Base-by-base conservation (phyloP, 1,140 invertebrate genomes). In the Lithobius niger region DNA sequence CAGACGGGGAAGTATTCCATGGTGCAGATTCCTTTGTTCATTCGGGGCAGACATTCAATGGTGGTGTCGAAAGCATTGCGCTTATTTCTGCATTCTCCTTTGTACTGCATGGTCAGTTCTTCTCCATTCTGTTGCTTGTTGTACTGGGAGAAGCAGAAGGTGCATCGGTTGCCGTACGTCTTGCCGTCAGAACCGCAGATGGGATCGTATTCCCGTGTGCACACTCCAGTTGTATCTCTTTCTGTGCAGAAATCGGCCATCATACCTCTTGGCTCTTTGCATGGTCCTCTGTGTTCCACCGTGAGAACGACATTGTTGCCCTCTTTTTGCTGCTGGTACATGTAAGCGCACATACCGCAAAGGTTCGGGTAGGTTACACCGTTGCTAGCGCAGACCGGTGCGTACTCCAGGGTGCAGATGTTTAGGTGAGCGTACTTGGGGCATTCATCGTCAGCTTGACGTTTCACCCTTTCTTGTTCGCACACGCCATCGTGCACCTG, bases 1-100 rank as follows among this genome's bases (percentile, higher is more conserved):
- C 84, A 87, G 2, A 87, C 76, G 27, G 84, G 83, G 66, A 79
- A 76, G 64, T 87, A 83, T 65, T 88, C 86, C 43, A 81, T 69
- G n/a, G 79, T 74, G 65, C 88, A 91, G 27, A 81, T 78, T 6
- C 43, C 43, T 15, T 15, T 15, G 15, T 15, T 15, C 15, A 40
- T n/a, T 15, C n/a, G n/a, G n/a, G n/a, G n/a, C n/a, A n/a, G n/a
- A n/a, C n/a, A n/a, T n/a, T n/a, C n/a, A n/a, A n/a, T n/a, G n/a
- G n/a, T n/a, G n/a, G n/a, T n/a, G n/a, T n/a, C n/a, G n/a, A n/a
- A n/a, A n/a, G n/a, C n/a, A n/a, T 15, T 40, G 15, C 36, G 36
- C 36, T n/a, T n/a, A n/a, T n/a, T n/a, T n/a, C n/a, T n/a, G n/a
- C n/a, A n/a, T n/a, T n/a, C n/a, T n/a, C n/a, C n/a, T n/a, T n/a